These are phyloP conservation scores for Numida meleagris DNA, from an alignment of 2,113 vertebrate species.

Conservation along the genomic window DNA sequence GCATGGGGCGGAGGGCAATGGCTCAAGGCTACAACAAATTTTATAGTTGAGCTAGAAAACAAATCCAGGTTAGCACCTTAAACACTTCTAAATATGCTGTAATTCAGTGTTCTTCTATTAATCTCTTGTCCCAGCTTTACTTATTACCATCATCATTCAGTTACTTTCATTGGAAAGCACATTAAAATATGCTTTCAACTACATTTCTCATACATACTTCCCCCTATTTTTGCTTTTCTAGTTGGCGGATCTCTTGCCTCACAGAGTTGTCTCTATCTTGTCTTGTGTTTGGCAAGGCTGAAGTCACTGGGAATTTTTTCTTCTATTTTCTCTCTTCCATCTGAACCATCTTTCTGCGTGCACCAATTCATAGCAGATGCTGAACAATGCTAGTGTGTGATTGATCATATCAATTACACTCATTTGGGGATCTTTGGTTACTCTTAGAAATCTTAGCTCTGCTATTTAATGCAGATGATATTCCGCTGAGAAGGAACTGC, in stretches of 20 bases:
- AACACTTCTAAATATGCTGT: not conserved
- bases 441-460: not conserved
- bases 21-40: not conserved
- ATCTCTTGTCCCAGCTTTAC: not conserved
- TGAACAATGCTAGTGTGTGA: not conserved
- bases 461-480: not conserved
- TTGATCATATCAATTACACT: not conserved
- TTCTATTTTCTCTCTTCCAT: not conserved
- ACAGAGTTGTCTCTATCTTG: not conserved
- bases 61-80: not conserved
- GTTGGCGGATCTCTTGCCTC: not conserved
- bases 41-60: not conserved
- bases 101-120: not conserved
- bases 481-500: not conserved
- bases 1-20: accelerated
- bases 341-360: not conserved
- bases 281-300: not conserved
- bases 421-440: not conserved
- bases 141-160: not conserved
- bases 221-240: not conserved
- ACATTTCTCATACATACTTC: not conserved
- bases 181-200: not conserved
- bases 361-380: not conserved
- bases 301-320: not conserved
- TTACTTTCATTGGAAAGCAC: not conserved